Conservation (phyloP, 2,888 invertebrate species). For the Drosophila mercatorum region DNA sequence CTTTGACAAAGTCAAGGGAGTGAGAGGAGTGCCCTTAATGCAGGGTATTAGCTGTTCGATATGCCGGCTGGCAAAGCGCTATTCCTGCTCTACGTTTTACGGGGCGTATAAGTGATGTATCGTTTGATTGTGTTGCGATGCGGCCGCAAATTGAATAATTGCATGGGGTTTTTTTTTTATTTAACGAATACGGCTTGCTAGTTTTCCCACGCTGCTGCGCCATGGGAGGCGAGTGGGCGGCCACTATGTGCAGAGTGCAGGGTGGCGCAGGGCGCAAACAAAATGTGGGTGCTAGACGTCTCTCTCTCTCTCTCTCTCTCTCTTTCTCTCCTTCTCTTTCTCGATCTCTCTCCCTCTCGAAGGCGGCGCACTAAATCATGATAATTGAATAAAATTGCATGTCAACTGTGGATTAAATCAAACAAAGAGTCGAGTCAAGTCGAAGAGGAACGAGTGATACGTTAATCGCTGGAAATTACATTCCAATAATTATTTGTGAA, state of each 20-base stretch:
- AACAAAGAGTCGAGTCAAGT: slow-evolving; percentile 25
- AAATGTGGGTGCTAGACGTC: slow-evolving; percentile 8
- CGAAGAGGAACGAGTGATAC: not conserved
- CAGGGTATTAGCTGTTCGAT: slow-evolving; percentile 13
- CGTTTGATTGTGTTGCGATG: slow-evolving; percentile 38
- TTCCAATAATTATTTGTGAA: slow-evolving; percentile 51
- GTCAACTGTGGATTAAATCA: slow-evolving; percentile 62
- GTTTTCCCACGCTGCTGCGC: slow-evolving; percentile 66
- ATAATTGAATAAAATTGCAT: slow-evolving; percentile 77
- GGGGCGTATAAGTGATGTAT: slow-evolving; percentile 41
- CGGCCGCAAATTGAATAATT: slow-evolving; percentile 70
- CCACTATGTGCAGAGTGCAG: not conserved
- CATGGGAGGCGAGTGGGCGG: not conserved
- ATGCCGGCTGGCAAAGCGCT: not conserved
- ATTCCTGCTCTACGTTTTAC: slow-evolving; percentile 13
- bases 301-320: not conserved
- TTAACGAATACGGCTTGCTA: slow-evolving; percentile 42
- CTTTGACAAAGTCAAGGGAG: not conserved
- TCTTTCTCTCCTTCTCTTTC: not conserved
- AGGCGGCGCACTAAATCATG: slow-evolving; percentile 55
- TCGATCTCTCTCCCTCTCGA: not conserved
- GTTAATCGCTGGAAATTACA: slow-evolving; percentile 41
- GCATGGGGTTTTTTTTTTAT: slow-evolving; percentile 36
- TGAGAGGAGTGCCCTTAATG: too few relatives aligned
- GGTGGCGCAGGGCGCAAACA: slow-evolving; percentile 1